Evolutionary conservation across 2,888 invertebrate species (phyloP).

Genomic region (Lasioglossum figueresi): DNA sequence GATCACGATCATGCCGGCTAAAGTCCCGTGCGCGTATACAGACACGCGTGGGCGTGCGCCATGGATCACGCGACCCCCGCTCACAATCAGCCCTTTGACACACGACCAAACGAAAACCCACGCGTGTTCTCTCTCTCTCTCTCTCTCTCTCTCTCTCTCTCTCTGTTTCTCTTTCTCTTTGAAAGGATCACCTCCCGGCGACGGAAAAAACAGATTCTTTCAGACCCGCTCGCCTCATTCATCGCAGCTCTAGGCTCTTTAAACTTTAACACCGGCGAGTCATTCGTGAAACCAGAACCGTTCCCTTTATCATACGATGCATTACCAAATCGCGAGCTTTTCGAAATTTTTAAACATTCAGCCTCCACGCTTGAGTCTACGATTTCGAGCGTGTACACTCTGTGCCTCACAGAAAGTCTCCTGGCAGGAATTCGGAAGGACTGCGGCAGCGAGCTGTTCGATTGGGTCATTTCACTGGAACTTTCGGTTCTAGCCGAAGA

Average conservation of each 20-base stretch:
- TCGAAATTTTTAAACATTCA: background rate
- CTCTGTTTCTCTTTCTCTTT: constrained; percentile 40
- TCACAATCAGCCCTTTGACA: constrained; percentile 75
- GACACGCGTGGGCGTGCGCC: constrained; percentile 71
- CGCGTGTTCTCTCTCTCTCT: constrained; percentile 41
- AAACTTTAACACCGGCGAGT: constrained; percentile 65
- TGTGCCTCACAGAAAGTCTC: no score
- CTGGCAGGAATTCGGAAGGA: no score
- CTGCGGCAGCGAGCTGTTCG: no score
- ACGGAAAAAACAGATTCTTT: constrained; percentile 53
- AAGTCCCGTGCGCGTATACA: constrained; percentile 33
- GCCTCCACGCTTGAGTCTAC: background rate
- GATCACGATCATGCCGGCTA: background rate
- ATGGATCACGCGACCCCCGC: constrained; percentile 73
- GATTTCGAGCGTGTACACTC: no score
- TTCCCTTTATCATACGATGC: background rate
- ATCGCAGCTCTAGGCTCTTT: constrained; percentile 50
- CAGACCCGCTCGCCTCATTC: constrained; percentile 43
- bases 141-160: constrained; percentile 16
- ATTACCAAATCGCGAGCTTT: background rate
- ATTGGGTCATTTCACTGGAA: no score
- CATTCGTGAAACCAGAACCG: constrained; percentile 49
- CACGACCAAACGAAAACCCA: constrained; percentile 70
- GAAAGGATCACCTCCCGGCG: constrained; percentile 49
- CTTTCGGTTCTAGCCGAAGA: no score